Percentiles rank a stretch among this genome's conserved stretches.
Conservation (phyloP, 2,888 invertebrate genomes). For the Tethea ocularis region DNA sequence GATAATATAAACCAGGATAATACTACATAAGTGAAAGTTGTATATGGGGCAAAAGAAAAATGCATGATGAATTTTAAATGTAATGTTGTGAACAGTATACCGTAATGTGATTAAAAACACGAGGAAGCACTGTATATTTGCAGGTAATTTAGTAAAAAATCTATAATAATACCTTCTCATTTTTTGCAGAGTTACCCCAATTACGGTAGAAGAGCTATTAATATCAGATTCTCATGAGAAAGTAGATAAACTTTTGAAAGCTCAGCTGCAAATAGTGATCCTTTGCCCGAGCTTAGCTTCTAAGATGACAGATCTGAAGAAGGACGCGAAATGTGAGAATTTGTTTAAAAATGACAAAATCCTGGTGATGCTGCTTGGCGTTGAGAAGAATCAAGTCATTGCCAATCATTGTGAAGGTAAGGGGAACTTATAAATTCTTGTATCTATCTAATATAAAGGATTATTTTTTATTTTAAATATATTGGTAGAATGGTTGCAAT, state of each 20-base stretch:
- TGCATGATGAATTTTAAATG: slow-evolving; percentile 5
- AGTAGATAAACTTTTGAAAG: slow-evolving; percentile 83
- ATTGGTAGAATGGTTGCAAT: too few relatives aligned
- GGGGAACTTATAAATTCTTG: too few relatives aligned
- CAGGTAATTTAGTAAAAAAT: neutral
- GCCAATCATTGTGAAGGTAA: slow-evolving; percentile 88
- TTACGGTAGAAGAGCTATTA: slow-evolving; percentile 88
- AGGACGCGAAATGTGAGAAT: slow-evolving; percentile 80
- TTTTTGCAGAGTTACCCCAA: slow-evolving; percentile 87
- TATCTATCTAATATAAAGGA: too few relatives aligned
- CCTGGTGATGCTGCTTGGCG: slow-evolving; percentile 91
- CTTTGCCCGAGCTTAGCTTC: slow-evolving; percentile 90
- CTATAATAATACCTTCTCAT: neutral
- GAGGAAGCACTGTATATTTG: neutral
- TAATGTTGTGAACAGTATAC: neutral
- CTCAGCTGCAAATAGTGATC: slow-evolving; percentile 91
- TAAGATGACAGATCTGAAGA: slow-evolving; percentile 82
- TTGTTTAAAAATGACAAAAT: slow-evolving; percentile 88
- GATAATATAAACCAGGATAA: slow-evolving; percentile 8
- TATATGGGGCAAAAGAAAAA: neutral
- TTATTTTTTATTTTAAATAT: too few relatives aligned
- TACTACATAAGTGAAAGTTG: slow-evolving; percentile 16
- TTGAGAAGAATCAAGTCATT: slow-evolving; percentile 88
- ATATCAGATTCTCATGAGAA: slow-evolving; percentile 77
- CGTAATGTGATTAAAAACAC: neutral